These are phyloP conservation scores for Trinectes maculatus DNA, from an alignment of 2,113 vertebrate species.

Conservation along the genomic window DNA sequence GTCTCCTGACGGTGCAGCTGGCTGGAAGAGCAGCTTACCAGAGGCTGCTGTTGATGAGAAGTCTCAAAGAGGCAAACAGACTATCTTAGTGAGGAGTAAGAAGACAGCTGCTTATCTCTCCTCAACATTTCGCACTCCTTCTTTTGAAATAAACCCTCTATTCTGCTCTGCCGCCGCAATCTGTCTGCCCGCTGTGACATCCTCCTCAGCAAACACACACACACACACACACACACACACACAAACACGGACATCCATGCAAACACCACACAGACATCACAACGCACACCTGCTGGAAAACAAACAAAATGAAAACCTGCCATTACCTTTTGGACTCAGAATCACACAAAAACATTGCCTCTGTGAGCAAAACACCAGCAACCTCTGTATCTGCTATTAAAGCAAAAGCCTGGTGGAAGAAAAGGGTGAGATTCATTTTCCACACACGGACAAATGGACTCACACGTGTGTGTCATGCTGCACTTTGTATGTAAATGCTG, in stretches of 20 bases:
- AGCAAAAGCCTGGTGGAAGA: background rate
- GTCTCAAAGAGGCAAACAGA: constrained; percentile 44
- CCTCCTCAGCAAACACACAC: constrained; percentile 27
- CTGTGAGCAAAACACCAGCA: background rate
- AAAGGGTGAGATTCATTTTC: constrained; percentile 19
- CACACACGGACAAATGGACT: background rate
- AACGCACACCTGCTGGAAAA: constrained; percentile 20
- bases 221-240: too few relatives aligned
- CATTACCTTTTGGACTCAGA: background rate
- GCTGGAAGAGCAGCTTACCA: constrained; percentile 39
- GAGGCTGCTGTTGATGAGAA: constrained; percentile 46
- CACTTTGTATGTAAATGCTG: background rate
- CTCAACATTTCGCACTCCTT: constrained; percentile 58
- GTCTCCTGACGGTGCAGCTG: constrained; percentile 43
- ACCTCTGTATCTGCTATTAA: background rate
- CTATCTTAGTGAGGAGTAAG: constrained; percentile 56
- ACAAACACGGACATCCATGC: constrained; percentile 2
- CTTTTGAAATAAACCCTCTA: constrained; percentile 55
- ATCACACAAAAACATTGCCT: background rate
- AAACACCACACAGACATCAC: constrained; percentile 16
- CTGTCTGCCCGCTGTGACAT: constrained; percentile 41
- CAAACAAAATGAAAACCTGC: background rate
- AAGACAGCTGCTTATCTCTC: constrained; percentile 56
- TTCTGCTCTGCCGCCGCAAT: constrained; percentile 42
- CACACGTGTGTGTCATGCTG: background rate